Evolutionary conservation across 2,797 vertebrate genomes (phyloP).

Genomic region (Gymnothorax javanicus): DNA sequence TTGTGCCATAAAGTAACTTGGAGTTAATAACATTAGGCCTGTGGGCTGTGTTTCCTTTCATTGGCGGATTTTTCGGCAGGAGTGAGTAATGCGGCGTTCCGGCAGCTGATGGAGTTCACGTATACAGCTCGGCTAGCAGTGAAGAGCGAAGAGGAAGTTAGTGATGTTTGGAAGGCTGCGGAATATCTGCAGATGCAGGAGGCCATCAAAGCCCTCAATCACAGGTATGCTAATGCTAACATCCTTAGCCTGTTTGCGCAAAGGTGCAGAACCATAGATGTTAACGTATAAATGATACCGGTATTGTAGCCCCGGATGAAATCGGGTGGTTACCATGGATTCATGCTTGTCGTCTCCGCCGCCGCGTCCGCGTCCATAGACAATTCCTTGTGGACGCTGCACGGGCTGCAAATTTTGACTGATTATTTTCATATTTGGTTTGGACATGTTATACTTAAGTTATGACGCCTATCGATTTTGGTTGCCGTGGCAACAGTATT

Average conservation of each 20-base stretch:
- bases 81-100: conserved; percentile 93
- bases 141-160: conserved; percentile 87
- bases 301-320: too few species aligned
- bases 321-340: too few species aligned
- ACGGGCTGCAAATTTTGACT: too few species aligned
- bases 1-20: not conserved
- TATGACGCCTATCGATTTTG: too few species aligned
- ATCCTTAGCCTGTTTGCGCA: not conserved
- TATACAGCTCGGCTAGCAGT: conserved; percentile 92
- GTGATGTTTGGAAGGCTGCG: conserved; percentile 95
- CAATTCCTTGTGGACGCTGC: too few species aligned
- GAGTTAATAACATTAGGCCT: not conserved
- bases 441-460: too few species aligned
- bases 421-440: too few species aligned
- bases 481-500: too few species aligned
- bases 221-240: conserved; percentile 73
- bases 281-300: too few species aligned
- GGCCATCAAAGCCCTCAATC: conserved; percentile 94
- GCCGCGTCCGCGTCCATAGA: too few species aligned
- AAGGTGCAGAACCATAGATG: too few species aligned
- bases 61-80: conserved; percentile 69
- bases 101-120: conserved; percentile 95
- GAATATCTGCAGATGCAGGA: conserved; percentile 98
- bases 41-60: not conserved
- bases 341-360: too few species aligned